A percentile compares a stretch with the other conserved stretches of the same genome.
Evolutionary conservation across 2,888 invertebrate genomes (phyloP).

Genomic region (Cistogaster globosa): DNA sequence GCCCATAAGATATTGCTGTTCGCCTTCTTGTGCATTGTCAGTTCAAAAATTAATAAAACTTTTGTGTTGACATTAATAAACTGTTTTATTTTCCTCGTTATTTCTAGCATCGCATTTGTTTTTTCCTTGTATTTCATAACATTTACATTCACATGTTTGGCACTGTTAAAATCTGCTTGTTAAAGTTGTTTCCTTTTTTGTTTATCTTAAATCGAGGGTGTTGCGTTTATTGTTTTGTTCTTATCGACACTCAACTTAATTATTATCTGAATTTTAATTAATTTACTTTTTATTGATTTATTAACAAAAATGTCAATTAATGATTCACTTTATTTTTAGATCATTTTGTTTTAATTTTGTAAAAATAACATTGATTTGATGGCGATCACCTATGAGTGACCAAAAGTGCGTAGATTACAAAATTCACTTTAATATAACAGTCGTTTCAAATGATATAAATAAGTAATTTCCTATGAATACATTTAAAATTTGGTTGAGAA

Average conservation of each 20-base stretch:
- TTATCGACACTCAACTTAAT: constrained; percentile 43
- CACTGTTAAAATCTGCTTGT: constrained; percentile 7
- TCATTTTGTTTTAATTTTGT: background rate
- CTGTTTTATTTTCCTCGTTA: constrained; percentile 36
- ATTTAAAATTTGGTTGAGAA: no score
- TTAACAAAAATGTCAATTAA: background rate
- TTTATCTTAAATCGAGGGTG: constrained; percentile 59
- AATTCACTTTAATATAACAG: no score
- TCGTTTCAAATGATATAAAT: no score
- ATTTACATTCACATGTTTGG: background rate
- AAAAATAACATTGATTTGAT: background rate
- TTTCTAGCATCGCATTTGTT: constrained; percentile 24
- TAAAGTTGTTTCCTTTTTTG: background rate
- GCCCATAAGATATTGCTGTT: constrained; percentile 15
- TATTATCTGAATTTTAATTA: constrained; percentile 71
- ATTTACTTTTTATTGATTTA: constrained; percentile 71
- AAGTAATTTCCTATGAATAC: no score
- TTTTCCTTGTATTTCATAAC: constrained; percentile 8
- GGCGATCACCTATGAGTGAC: no score
- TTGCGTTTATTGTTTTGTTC: constrained; percentile 45
- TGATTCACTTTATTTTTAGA: background rate
- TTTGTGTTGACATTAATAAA: constrained; percentile 64
- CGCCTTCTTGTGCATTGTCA: constrained; percentile 11
- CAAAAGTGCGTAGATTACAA: no score
- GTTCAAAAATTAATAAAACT: constrained; percentile 60